phyloP scores from a whole-genome alignment of 2,888 invertebrate genomes.

The Gerosis bhagava region DNA sequence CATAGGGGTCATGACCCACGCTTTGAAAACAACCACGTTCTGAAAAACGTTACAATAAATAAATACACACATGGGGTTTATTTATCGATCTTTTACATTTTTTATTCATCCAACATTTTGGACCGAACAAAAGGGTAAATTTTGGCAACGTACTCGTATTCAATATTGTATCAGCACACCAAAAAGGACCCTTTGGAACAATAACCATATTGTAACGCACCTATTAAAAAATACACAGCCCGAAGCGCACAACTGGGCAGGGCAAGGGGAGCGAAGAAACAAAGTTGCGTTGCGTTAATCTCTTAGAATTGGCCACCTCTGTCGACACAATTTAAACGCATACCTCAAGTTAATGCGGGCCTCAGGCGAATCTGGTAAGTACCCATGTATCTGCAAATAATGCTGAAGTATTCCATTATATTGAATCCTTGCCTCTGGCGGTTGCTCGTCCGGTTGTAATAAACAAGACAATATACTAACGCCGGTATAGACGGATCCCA shows the following conservation, averaged over 20 bases:
- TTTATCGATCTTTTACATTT: no score
- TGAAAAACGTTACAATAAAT: no score
- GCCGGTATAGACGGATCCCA: slow-evolving; percentile 20
- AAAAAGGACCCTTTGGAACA: slow-evolving; percentile 13
- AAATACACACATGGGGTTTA: no score
- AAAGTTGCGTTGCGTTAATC: slow-evolving; percentile 39
- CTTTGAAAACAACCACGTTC: no score
- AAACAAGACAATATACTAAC: slow-evolving; percentile 68
- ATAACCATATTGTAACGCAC: slow-evolving; percentile 21
- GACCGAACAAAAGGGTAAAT: slow-evolving; percentile 16
- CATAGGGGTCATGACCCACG: no score
- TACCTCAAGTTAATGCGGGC: slow-evolving; percentile 66
- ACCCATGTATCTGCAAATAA: slow-evolving; percentile 77
- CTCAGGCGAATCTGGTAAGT: slow-evolving; percentile 65
- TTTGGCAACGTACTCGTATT: slow-evolving; percentile 8
- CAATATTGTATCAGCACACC: slow-evolving; percentile 9
- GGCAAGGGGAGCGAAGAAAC: slow-evolving; percentile 39
- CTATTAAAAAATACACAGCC: slow-evolving; percentile 26
- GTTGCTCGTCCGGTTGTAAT: slow-evolving; percentile 70
- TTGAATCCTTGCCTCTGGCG: slow-evolving; percentile 74
- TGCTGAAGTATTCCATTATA: slow-evolving; percentile 80
- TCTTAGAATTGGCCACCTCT: slow-evolving; percentile 37
- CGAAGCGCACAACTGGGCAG: slow-evolving; percentile 36
- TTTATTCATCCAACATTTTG: neutral
- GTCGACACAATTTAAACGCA: slow-evolving; percentile 57